Base-by-base conservation (phyloP, 2,888 invertebrate genomes). In the Callinectes sapidus region DNA sequence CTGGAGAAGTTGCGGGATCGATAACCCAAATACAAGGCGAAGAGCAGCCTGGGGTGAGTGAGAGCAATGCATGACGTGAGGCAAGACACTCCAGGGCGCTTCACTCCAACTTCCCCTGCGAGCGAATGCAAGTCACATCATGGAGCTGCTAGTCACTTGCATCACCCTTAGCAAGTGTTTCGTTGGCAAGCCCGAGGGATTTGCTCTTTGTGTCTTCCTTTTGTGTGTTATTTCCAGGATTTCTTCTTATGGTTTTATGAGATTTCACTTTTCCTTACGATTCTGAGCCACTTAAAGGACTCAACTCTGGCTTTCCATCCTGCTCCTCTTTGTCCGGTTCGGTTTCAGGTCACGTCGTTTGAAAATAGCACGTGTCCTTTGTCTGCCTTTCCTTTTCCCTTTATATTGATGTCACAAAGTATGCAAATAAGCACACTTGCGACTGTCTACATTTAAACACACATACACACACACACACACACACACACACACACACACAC, bases 111-210 rank as follows among this genome's bases (percentile, higher is more conserved):
- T 23, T 28, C 23, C 23, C 23, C 71, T 71, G 71, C n/a, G 28
- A 71, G 71, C 71, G 71, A 71, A 71, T 71, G 71, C 28, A 71
- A 71, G 71, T 71, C 71, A 71, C 71, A 71, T 28, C 71, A 71
- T 23, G 16, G 3, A 71, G 23, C 10, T 10, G 23, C 10, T 10
- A 61, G n/a, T n/a, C 28, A 28, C 71, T 71, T 71, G 71, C 71
- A 28, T 28, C 71, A 71, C 71, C 71, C 23, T 28, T 10, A 28
- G 23, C 71, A 8, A 28, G 71, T 6, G n/a, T 28, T 10, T n/a
- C 71, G 71, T 71, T 71, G 71, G 71, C 23, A 71, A 28, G 10
- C 71, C 10, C 10, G 71, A 71, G 28, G n/a, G 71, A 71, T 71
- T 1, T 6, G n/a, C 71, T 71, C 28, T 28, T 6, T 18, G 10